Percentiles rank a stretch among this genome's conserved stretches.
Conservation (phyloP, 2,113 vertebrate genomes). For the Pachyramphus minor region DNA sequence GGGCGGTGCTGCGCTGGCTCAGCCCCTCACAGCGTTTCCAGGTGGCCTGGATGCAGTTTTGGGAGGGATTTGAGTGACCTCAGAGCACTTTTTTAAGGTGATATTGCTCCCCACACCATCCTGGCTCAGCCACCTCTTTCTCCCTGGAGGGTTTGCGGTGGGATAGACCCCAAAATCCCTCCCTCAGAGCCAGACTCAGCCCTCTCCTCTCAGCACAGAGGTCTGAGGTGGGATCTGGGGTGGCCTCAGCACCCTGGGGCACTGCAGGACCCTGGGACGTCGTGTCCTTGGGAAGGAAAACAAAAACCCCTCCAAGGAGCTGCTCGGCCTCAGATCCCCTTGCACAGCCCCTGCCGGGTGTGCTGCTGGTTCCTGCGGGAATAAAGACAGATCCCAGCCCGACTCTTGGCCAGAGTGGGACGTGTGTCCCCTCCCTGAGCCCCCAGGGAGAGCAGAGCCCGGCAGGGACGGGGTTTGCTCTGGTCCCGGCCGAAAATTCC, state of each 20-base stretch:
- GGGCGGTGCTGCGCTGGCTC: neutral
- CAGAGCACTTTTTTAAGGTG: neutral
- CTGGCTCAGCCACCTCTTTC: neutral
- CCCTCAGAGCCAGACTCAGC: neutral
- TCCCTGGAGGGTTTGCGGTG: neutral
- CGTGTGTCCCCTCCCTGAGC: neutral
- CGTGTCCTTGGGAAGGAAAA: neutral
- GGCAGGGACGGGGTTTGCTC: accelerated
- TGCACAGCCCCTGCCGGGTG: accelerated
- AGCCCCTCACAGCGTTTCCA: neutral
- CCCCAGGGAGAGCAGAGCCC: neutral
- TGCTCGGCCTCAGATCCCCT: neutral
- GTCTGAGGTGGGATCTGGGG: neutral
- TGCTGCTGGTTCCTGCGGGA: neutral
- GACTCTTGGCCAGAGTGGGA: neutral
- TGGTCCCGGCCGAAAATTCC: neutral
- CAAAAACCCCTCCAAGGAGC: neutral
- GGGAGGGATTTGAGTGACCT: neutral
- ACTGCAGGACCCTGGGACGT: neutral
- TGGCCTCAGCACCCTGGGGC: accelerated
- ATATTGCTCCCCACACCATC: accelerated
- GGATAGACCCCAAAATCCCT: neutral
- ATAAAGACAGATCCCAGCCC: neutral
- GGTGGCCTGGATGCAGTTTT: neutral
- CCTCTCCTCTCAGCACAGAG: neutral